Evolutionary conservation across 2,113 vertebrate genomes (phyloP).

Genomic region (Corythoichthys intestinalis): DNA sequence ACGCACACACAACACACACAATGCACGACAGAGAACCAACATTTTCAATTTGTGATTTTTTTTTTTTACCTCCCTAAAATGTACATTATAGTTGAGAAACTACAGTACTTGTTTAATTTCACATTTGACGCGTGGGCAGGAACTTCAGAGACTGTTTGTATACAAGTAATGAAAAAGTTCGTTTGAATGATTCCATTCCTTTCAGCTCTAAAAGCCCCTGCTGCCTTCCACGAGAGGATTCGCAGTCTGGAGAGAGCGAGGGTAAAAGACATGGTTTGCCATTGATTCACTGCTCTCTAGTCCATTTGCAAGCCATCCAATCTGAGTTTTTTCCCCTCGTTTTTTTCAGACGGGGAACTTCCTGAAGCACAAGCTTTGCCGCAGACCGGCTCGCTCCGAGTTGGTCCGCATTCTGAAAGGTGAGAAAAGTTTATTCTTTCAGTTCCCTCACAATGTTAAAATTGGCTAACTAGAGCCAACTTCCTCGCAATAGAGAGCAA

Average conservation of each 20-base stretch:
- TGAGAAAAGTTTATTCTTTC: constrained; percentile 33
- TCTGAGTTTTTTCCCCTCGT: not conserved
- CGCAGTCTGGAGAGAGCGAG: constrained; percentile 93
- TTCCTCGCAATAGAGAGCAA: constrained; percentile 78
- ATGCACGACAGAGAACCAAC: too few relatives aligned
- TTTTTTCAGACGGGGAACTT: constrained; percentile 88
- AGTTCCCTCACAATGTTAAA: not conserved
- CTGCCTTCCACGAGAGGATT: constrained; percentile 92
- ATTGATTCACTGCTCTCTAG: not conserved
- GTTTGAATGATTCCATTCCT: constrained; percentile 30
- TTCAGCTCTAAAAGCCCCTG: constrained; percentile 91
- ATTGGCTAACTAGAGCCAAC: not conserved
- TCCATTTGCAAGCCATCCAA: not conserved
- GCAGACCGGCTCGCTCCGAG: constrained; percentile 87
- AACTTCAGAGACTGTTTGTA: not conserved
- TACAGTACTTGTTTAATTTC: not conserved
- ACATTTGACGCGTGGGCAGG: not conserved
- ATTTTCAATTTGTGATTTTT: too few relatives aligned
- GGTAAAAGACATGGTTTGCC: constrained; percentile 70
- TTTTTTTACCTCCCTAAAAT: too few relatives aligned
- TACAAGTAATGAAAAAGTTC: not conserved
- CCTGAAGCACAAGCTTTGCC: constrained; percentile 96
- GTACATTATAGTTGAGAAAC: too few relatives aligned
- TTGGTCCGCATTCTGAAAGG: constrained; percentile 96
- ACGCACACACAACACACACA: too few relatives aligned